Percentiles rank a stretch among this genome's conserved stretches.
These are phyloP conservation scores for Coregonus ussuriensis DNA, from an alignment of 2,797 vertebrate genomes.

Conservation along the genomic window DNA sequence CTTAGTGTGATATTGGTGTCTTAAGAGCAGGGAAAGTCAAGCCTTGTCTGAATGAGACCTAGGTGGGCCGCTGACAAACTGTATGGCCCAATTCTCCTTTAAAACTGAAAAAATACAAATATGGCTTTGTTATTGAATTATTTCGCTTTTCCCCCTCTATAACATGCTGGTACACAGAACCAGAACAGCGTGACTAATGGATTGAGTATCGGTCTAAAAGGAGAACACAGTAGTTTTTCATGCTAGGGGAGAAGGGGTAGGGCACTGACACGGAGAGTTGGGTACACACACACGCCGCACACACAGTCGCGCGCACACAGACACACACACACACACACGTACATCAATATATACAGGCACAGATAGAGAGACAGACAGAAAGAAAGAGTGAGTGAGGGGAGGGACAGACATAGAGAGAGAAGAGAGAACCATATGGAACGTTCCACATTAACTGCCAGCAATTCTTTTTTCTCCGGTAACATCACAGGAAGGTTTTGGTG, in stretches of 20 bases:
- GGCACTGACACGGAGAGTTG: neutral
- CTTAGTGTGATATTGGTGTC: too few species aligned
- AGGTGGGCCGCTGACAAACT: neutral
- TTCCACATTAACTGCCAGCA: slow-evolving; percentile 34
- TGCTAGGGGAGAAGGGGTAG: slow-evolving; percentile 10
- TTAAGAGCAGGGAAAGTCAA: too few species aligned
- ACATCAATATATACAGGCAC: too few species aligned
- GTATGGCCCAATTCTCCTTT: neutral
- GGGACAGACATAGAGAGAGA: neutral
- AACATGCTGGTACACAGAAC: slow-evolving; percentile 7
- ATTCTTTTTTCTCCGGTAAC: slow-evolving; percentile 9
- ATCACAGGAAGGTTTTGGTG: slow-evolving; percentile 26
- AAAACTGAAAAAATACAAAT: slow-evolving; percentile 11
- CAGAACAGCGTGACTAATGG: slow-evolving; percentile 37
- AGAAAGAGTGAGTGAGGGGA: slow-evolving; percentile 1
- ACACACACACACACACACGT: neutral
- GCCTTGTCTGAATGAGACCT: too few species aligned
- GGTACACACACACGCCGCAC: too few species aligned
- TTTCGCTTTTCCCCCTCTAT: slow-evolving; percentile 20
- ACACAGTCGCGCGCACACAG: too few species aligned
- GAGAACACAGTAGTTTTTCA: slow-evolving; percentile 18
- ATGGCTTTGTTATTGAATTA: slow-evolving; percentile 17
- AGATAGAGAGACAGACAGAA: neutral
- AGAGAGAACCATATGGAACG: slow-evolving; percentile 22
- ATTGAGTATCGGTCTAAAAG: slow-evolving; percentile 37